Evolutionary conservation across 2,113 vertebrate species (phyloP).

Genomic region (Pitta sordida): DNA sequence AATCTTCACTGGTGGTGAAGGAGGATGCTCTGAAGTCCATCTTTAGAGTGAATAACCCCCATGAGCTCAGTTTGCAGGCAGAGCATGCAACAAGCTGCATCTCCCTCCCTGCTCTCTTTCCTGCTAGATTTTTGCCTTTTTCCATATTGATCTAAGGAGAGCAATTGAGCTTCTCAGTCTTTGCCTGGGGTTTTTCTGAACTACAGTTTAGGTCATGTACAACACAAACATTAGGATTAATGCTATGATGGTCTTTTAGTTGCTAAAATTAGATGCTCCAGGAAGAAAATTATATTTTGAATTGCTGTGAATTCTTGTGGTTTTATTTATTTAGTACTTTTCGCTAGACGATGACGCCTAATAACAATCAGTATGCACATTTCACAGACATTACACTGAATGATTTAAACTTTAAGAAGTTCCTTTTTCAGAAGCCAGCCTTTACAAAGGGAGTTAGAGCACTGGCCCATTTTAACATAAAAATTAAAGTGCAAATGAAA

Average conservation of each 20-base stretch:
- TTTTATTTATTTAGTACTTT: constrained; percentile 46
- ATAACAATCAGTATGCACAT: constrained; percentile 35
- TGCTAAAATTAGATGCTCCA: not conserved
- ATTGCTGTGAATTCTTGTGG: not conserved
- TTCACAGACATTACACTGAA: constrained; percentile 25
- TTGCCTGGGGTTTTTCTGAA: constrained; percentile 7
- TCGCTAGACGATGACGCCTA: not conserved
- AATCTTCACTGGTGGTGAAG: not conserved
- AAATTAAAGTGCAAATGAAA: not conserved
- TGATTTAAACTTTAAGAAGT: constrained; percentile 2
- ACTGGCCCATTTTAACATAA: not conserved
- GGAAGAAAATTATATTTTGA: constrained; percentile 6
- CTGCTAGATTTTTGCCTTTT: not conserved
- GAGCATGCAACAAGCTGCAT: not conserved
- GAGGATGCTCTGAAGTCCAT: not conserved
- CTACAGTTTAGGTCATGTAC: not conserved
- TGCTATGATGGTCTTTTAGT: not conserved
- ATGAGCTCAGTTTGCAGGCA: not conserved
- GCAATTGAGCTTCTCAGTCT: not conserved
- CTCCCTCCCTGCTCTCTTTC: not conserved
- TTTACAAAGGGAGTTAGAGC: not conserved
- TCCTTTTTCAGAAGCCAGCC: not conserved
- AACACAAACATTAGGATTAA: not conserved
- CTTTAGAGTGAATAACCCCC: not conserved
- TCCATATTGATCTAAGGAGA: not conserved